These are phyloP conservation scores for Myiotriccus ornatus DNA, from an alignment of 2,797 vertebrate species.

Conservation along the genomic window DNA sequence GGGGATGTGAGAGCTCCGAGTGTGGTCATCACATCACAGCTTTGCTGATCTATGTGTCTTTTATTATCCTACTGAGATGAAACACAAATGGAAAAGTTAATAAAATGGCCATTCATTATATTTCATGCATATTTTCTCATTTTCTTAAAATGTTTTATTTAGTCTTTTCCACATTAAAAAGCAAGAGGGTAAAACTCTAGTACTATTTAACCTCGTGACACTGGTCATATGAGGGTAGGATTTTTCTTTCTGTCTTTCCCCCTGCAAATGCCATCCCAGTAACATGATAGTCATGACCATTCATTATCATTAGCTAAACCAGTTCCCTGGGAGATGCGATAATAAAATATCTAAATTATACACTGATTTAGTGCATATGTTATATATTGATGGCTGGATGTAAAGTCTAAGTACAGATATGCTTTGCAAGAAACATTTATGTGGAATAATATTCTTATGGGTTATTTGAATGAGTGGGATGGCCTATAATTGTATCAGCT, in stretches of 20 bases:
- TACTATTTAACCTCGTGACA: background rate
- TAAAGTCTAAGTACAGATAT: background rate
- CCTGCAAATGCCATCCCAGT: constrained; percentile 1
- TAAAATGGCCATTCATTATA: constrained; percentile 18
- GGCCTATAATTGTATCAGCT: background rate
- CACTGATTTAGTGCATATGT: constrained; percentile 26
- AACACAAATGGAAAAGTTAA: background rate
- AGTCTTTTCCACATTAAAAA: constrained; percentile 26
- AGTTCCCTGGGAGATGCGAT: constrained; percentile 30
- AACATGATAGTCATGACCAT: background rate
- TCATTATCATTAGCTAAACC: constrained; percentile 39
- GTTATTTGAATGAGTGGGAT: background rate
- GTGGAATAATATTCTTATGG: background rate
- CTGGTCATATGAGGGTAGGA: background rate
- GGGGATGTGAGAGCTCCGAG: background rate
- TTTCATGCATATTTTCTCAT: constrained; percentile 14
- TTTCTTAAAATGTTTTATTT: constrained; percentile 5
- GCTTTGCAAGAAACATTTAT: background rate
- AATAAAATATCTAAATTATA: constrained; percentile 31
- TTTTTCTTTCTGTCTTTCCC: background rate
- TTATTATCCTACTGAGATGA: constrained; percentile 15
- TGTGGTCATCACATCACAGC: background rate
- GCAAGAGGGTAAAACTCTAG: background rate
- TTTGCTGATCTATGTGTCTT: constrained; percentile 21
- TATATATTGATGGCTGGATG: background rate